Base-by-base conservation (phyloP, 2,113 vertebrate species). In the Ptilonorhynchus violaceus region DNA sequence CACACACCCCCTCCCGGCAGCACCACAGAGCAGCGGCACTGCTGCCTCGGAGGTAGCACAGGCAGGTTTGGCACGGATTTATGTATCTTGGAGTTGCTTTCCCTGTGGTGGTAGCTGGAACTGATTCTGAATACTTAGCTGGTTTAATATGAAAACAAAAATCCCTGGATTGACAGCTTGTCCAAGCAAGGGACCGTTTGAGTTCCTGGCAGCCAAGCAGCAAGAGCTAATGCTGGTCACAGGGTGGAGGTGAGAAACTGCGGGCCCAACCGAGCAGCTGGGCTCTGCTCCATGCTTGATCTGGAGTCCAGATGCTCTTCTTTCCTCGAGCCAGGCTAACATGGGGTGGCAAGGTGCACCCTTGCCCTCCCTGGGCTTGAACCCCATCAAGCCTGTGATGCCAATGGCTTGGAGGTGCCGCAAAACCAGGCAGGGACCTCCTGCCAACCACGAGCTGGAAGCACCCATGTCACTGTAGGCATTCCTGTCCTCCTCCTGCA, bases 111-210 rank as follows among this genome's bases (percentile, higher is more conserved):
- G 96, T 86, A 90, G 85, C 89, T 95, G 82, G 90, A 96, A 81
- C 22, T 2, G 13, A 66, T 94, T 85, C 85, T 74, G 85, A 94
- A 92, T 86, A 92, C 76, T 95, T 86, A 83, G 76, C 68, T 86
- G 88, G 79, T 84, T 96, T 95, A 84, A 92, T 60, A 89, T 25
- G 64, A 92, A 96, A 96, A 93, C 73, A 96, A 85, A 96, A 92
- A 81, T 87, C 80, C 69, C 52, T 78, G 56, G 69, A 87, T 41
- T 78, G 73, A 93, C 73, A 91, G 56, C 64, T 86, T 64, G 62
- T 56, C 93, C 83, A n/a, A 93, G 85, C 44, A 56, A 93, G 75
- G 78, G 63, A 85, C 78, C 33, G 30, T 73, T 58, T 5, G 6
- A 69, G 67, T 15, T 46, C 72, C 94, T 80, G 42, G 92, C 92